A percentile compares a stretch with the other conserved stretches of the same genome.
phyloP scores from a whole-genome alignment of 2,888 invertebrate genomes.

The Lissocephala sabroskyi region DNA sequence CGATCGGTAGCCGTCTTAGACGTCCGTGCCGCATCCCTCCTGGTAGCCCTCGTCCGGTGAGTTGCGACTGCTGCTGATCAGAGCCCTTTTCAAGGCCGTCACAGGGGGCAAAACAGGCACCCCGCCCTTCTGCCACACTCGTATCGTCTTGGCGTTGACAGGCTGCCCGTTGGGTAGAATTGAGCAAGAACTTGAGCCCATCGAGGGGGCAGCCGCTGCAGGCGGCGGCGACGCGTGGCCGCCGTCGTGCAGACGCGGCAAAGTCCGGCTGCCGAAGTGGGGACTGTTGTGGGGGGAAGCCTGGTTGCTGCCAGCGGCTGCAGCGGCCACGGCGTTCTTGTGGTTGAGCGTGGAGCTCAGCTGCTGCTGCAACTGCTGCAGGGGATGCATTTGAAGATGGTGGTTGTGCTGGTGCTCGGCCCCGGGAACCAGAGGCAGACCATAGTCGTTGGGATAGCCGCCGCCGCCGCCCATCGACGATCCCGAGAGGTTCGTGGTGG shows the following conservation, averaged over 20 bases:
- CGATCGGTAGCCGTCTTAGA: constrained; percentile 74
- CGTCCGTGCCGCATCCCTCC: constrained; percentile 94
- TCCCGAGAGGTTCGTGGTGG: constrained; percentile 67
- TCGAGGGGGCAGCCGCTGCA: constrained; percentile 20
- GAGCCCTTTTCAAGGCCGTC: constrained; percentile 86
- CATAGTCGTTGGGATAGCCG: constrained; percentile 85
- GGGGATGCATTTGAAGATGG: constrained; percentile 72
- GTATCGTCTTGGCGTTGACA: constrained; percentile 83
- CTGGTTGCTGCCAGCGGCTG: constrained; percentile 33
- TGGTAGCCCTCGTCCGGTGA: constrained; percentile 93
- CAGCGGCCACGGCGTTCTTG: too few species aligned
- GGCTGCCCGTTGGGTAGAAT: constrained; percentile 71
- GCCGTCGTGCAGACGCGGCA: constrained; percentile 51
- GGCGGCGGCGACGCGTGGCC: constrained; percentile 38
- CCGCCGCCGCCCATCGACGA: constrained; percentile 40
- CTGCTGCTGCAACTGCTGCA: constrained; percentile 73
- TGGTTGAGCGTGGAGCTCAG: constrained; percentile 40
- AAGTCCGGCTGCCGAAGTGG: constrained; percentile 58
- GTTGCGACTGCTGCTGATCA: constrained; percentile 86
- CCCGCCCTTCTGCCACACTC: constrained; percentile 88
- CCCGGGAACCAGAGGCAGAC: constrained; percentile 79
- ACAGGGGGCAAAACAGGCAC: constrained; percentile 90
- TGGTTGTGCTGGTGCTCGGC: constrained; percentile 71
- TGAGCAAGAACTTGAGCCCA: constrained; percentile 57
- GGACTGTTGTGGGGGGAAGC: constrained; percentile 43